Evolutionary conservation across 2,888 invertebrate species (phyloP).

Genomic region (Hemithea aestivaria): DNA sequence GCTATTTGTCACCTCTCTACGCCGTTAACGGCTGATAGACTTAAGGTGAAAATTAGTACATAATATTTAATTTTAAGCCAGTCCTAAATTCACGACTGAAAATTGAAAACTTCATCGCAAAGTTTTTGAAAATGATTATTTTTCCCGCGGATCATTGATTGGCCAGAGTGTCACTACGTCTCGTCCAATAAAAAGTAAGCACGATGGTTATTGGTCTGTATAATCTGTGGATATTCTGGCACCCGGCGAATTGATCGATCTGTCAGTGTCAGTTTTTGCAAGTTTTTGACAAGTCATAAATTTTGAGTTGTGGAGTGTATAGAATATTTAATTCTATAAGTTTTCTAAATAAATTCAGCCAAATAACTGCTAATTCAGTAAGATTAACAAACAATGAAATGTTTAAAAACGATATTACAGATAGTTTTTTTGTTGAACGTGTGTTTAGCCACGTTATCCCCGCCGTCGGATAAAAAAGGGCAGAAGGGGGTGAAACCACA

Average conservation of each 20-base stretch:
- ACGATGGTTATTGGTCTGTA: constrained; percentile 4
- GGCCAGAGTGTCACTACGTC: background rate
- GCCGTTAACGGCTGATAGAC: too few species aligned
- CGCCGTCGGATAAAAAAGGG: constrained; percentile 66
- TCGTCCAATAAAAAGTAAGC: background rate
- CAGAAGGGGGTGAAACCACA: constrained; percentile 69
- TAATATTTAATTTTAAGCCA: too few species aligned
- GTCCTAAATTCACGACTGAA: too few species aligned
- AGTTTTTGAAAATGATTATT: background rate
- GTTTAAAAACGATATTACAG: constrained; percentile 50
- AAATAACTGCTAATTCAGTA: background rate
- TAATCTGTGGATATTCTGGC: constrained; percentile 10
- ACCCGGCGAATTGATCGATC: constrained; percentile 12
- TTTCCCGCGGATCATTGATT: constrained; percentile 10
- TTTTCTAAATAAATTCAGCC: too few species aligned
- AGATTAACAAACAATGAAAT: constrained; percentile 48
- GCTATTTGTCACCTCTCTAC: too few species aligned
- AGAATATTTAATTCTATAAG: too few species aligned
- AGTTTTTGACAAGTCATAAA: too few species aligned
- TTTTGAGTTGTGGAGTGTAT: too few species aligned
- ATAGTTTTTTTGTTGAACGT: constrained; percentile 55
- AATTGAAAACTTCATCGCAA: too few species aligned
- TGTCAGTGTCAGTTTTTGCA: constrained; percentile 3
- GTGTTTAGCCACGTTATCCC: constrained; percentile 67
- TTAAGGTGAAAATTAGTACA: too few species aligned